A percentile compares a stretch with the other conserved stretches of the same genome.
These are phyloP conservation scores for Belonocnema kinseyi DNA, from an alignment of 1,140 invertebrate species.

Conservation along the genomic window DNA sequence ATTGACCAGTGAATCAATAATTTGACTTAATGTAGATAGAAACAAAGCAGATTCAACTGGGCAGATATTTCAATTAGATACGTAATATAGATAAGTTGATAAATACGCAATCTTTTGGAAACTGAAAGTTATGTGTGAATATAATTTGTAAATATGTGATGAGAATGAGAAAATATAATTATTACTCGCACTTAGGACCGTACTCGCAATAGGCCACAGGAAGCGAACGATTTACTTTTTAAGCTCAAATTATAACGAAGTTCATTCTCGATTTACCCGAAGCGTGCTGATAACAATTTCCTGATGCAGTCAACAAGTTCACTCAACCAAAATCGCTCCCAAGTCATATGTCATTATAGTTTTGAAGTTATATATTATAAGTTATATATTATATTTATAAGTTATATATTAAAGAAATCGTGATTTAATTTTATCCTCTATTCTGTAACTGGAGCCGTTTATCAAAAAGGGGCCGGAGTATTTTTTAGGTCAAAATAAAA, in stretches of 20 bases:
- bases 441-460: too few relatives aligned
- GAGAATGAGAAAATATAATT: slow-evolving; percentile 11
- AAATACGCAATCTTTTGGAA: neutral
- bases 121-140: neutral
- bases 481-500: too few relatives aligned
- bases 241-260: slow-evolving; percentile 21
- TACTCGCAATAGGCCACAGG: slow-evolving; percentile 34
- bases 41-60: slow-evolving; percentile 23
- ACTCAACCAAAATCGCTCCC: neutral
- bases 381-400: too few relatives aligned
- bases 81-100: neutral
- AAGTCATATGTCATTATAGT: too few relatives aligned
- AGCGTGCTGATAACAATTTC: neutral
- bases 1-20: too few relatives aligned
- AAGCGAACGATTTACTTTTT: slow-evolving; percentile 49
- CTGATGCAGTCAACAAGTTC: neutral
- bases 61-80: neutral
- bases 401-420: too few relatives aligned
- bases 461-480: too few relatives aligned
- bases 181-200: neutral
- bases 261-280: neutral
- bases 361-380: too few relatives aligned
- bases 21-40: slow-evolving; percentile 26
- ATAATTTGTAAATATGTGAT: slow-evolving; percentile 12
- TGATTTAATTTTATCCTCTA: too few relatives aligned